Base-by-base conservation (phyloP, 2,888 invertebrate genomes). In the Alitta virens region DNA sequence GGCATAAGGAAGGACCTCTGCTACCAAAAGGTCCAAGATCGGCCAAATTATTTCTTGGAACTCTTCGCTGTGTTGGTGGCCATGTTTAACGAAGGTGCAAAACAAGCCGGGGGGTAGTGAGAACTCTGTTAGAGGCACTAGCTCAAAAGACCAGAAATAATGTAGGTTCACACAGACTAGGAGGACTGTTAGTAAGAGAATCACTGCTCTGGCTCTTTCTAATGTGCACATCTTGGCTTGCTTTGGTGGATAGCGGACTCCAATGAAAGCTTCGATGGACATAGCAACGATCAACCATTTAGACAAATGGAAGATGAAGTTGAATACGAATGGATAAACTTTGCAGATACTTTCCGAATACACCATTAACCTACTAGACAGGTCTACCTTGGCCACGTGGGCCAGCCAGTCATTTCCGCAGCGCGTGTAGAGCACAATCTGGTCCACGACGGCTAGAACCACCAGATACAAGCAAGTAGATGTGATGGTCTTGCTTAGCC, bases 91-190 rank as follows among this genome's bases (percentile, higher is more conserved):
- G 57, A 66, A 67, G 12, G 67, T 66, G 49, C 67, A 67, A 42
- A 52, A 59, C 2, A 59, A 25, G 18, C 59, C 59, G 9, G 51
- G 52, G 2, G 51, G 59, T 24, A 51, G n/a, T 5, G 59, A 26
- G 7, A 52, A 21, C 9, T 59, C 52, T 46, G 50, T 59, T 24
- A 71, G 70, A 7, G 56, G 64, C 2, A 73, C 70, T 12, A 78
- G 66, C 3, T 78, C 78, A 26, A 71, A 70, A 1, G 78, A 76
- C 80, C 80, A 80, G 73, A 80, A 80, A 67, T 72, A 77, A 64
- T 79, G 78, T 38, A 78, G 73, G 65, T 80, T 78, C 46, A 80
- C 65, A 60, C 76, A 77, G 27, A 77, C 71, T 1, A 79, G 68
- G 1, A 80, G 53, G 3, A 80, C 77, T n/a, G 73, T 73, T 24